Base-by-base conservation (phyloP, 2,113 vertebrate genomes). In the Dendrocopos noguchii region DNA sequence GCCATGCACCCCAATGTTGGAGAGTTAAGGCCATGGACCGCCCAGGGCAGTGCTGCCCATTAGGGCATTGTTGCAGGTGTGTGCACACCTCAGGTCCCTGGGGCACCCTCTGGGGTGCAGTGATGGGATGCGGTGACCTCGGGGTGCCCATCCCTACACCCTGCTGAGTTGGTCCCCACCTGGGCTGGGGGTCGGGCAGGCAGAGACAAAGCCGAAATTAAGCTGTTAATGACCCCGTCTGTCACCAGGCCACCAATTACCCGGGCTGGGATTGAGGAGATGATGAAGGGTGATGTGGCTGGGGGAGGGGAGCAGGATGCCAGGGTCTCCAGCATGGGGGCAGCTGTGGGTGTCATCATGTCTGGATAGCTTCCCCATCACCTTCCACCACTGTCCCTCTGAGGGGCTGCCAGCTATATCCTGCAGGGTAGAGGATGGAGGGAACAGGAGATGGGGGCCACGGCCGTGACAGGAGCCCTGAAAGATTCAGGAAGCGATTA, bases 161-260 rank as follows among this genome's bases (percentile, higher is more conserved):
- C 74, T 68, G 73, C 88, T 57, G 73, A 31, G 68, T 28, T 53
- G 25, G 60, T 81, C 64, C 88, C 34, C 85, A 85, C 80, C 90
- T 89, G 74, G 88, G 53, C 52, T 72, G 61, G 86, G 91, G 65
- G 84, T 34, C 6, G 3, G 65, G 59, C 83, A 92, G 95, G 93
- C 90, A 93, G 92, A 77, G 66, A 80, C 10, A 63, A 79, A 81
- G 76, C 90, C 91, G 52, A 94, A 93, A 97, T 96, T 97, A 97
- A 97, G 98, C 97, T 96, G 95, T 97, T 97, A 98, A 98, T 97
- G 94, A 97, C 81, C 86, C 81, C 0, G 90, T 95, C 96, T 96
- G 95, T 98, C 97, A 97, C 93, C 95, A 72, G 83, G 77, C 91
- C 97, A 89, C 97, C 97, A 93, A 95, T 96, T 95, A 93, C 78